These are phyloP conservation scores for Tangara arthus DNA, from an alignment of 2,797 vertebrate species.

Conservation along the genomic window DNA sequence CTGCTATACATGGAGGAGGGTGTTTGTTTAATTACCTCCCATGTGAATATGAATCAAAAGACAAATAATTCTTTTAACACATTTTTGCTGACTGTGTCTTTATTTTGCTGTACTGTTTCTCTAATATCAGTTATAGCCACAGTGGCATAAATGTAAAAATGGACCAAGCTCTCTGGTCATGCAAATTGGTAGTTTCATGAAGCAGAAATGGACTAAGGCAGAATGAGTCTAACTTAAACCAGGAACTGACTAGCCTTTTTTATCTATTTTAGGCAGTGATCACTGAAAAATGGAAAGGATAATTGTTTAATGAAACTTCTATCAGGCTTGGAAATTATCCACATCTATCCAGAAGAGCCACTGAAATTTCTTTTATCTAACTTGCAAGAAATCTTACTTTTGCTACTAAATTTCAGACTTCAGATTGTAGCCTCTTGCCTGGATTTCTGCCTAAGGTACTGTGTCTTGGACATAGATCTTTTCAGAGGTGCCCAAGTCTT, in stretches of 20 bases:
- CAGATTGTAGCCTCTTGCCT: background rate
- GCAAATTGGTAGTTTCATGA: background rate
- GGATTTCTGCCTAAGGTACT: background rate
- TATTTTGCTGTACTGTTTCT: background rate
- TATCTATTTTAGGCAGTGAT: background rate
- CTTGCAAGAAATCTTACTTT: background rate
- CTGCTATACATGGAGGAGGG: background rate
- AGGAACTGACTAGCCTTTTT: background rate
- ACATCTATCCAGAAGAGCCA: background rate
- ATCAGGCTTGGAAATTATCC: background rate
- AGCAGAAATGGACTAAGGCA: background rate
- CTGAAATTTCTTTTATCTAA: background rate
- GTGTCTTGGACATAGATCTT: background rate
- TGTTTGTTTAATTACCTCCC: conserved; percentile 57
- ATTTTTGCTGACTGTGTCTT: conserved; percentile 7
- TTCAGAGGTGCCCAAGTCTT: background rate
- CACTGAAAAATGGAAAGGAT: background rate
- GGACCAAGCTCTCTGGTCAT: background rate
- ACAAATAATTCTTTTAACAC: conserved; percentile 20
- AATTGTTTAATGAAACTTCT: background rate
- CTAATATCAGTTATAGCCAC: background rate
- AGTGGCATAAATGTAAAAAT: background rate
- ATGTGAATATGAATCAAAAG: conserved; percentile 54
- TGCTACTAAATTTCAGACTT: background rate
- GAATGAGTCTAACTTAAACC: background rate